Conservation (phyloP, 1,140 invertebrate genomes). For the Drosophila sp. region DNA sequence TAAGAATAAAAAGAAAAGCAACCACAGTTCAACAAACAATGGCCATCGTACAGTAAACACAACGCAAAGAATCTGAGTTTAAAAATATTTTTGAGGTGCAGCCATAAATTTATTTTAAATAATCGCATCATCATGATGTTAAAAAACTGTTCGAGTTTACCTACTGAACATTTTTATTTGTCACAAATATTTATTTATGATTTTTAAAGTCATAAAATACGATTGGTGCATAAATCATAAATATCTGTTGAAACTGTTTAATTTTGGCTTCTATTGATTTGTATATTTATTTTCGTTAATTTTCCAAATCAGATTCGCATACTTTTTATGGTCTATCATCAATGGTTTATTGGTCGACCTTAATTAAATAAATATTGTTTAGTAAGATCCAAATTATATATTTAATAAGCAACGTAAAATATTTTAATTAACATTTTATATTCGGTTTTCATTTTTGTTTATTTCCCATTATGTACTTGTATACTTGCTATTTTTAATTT, state of each 20-base stretch:
- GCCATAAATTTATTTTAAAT: conserved; percentile 16
- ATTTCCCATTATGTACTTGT: neutral
- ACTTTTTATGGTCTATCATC: too few relatives aligned
- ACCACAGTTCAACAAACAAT: conserved; percentile 21
- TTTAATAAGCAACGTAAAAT: too few relatives aligned
- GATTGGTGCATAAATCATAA: conserved; percentile 21
- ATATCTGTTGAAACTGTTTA: conserved; percentile 10
- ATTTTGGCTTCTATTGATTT: neutral
- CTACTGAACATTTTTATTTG: conserved; percentile 1
- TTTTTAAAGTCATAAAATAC: conserved; percentile 5
- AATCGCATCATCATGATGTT: conserved; percentile 13
- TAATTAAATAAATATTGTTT: neutral
- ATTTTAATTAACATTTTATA: neutral
- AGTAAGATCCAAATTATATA: too few relatives aligned
- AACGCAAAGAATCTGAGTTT: conserved; percentile 6
- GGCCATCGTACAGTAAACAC: too few relatives aligned
- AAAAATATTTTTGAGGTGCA: conserved; percentile 6
- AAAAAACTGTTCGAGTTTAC: neutral
- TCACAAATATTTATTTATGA: conserved; percentile 16
- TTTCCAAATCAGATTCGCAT: neutral
- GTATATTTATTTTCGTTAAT: conserved; percentile 5
- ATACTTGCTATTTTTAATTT: neutral
- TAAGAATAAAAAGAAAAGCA: conserved; percentile 28
- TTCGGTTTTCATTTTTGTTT: neutral
- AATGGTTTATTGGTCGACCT: too few relatives aligned